Percentiles rank a stretch among this genome's conserved stretches.
Conservation (phyloP, 2,113 vertebrate genomes). For the Phasianus colchicus region DNA sequence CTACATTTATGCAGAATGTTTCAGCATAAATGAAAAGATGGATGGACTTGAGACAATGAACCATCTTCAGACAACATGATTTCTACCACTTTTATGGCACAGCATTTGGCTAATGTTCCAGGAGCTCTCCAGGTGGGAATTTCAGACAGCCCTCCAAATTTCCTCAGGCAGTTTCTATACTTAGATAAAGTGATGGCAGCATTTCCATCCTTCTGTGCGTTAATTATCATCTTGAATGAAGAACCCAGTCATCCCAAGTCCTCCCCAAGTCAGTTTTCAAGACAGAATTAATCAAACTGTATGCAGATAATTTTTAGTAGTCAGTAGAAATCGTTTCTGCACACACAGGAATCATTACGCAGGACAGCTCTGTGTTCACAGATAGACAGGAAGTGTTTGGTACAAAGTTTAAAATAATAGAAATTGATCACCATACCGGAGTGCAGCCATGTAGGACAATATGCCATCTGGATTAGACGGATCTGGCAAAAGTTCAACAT, state of each 20-base stretch:
- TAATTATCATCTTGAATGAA: not conserved
- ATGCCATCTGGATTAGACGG: not conserved
- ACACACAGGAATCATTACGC: not conserved
- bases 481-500: not conserved
- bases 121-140: not conserved
- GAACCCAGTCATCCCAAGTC: not conserved
- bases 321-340: not conserved
- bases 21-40: not conserved
- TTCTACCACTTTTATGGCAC: not conserved
- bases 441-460: not conserved
- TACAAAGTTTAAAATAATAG: not conserved
- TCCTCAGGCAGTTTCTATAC: not conserved
- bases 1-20: not conserved
- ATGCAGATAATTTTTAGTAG: not conserved
- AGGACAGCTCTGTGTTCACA: rapidly evolving
- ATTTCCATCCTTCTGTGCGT: not conserved
- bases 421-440: not conserved
- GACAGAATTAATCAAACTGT: not conserved
- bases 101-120: not conserved
- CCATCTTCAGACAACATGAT: not conserved
- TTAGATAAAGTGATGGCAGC: not conserved
- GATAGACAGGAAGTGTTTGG: not conserved
- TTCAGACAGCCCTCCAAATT: not conserved
- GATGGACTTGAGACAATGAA: not conserved
- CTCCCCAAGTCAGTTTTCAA: not conserved